These are phyloP conservation scores for Eilema depressum DNA, from an alignment of 2,888 invertebrate species.

Conservation along the genomic window DNA sequence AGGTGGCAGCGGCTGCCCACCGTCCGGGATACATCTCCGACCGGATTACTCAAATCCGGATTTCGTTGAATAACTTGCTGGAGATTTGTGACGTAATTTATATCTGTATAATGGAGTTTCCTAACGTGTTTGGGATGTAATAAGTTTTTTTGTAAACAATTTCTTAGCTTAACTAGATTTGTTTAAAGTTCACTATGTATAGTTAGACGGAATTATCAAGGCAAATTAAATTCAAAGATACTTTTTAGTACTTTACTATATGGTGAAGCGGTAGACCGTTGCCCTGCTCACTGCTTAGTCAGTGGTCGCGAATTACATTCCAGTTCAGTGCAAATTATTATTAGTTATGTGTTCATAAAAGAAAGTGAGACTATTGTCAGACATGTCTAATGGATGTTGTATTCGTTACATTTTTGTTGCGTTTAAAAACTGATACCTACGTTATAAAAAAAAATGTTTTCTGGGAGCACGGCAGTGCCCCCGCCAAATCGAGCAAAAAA, in stretches of 20 bases:
- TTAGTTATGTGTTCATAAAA: not conserved
- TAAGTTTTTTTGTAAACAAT: constrained; percentile 20
- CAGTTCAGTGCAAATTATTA: not conserved
- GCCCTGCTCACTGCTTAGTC: not conserved
- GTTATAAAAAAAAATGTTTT: no score
- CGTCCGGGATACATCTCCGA: constrained; percentile 80
- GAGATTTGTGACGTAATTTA: constrained; percentile 58
- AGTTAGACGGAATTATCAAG: not conserved
- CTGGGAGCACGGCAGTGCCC: no score
- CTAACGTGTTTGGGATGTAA: constrained; percentile 29
- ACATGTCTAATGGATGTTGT: no score
- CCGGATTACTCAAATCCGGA: constrained; percentile 83
- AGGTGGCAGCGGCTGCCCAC: constrained; percentile 81
- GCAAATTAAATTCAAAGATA: not conserved
- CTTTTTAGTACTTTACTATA: not conserved
- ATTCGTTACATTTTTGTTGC: not conserved
- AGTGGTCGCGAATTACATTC: not conserved
- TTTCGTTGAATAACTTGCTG: constrained; percentile 81
- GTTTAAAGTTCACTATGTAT: not conserved
- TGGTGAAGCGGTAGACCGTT: no score
- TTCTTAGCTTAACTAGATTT: not conserved
- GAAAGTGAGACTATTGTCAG: not conserved
- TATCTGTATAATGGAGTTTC: constrained; percentile 41
- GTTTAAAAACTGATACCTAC: no score
- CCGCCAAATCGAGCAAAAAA: no score